These are phyloP conservation scores for Megaceryle maxima DNA, from an alignment of 2,113 vertebrate genomes.

Conservation along the genomic window DNA sequence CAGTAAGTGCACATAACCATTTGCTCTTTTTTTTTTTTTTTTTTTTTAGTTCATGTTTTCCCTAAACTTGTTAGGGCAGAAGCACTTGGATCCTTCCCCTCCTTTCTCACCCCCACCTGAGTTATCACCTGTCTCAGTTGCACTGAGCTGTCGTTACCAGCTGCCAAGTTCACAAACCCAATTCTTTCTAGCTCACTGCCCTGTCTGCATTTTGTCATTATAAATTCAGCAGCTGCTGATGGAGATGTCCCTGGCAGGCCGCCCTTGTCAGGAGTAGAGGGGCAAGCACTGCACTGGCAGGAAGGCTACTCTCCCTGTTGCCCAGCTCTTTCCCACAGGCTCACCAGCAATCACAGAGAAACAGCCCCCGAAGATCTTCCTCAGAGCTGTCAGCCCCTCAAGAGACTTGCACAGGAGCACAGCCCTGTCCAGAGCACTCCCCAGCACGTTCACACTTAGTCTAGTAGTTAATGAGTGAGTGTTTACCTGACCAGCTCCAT, in stretches of 20 bases:
- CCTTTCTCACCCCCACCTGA: background rate
- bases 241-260: background rate
- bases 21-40: background rate
- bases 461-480: background rate
- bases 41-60: background rate
- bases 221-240: background rate
- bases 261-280: background rate
- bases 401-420: background rate
- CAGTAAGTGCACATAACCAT: background rate
- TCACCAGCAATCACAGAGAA: background rate
- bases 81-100: background rate
- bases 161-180: background rate
- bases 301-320: background rate
- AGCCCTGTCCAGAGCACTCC: background rate
- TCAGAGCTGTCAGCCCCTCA: background rate
- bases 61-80: background rate
- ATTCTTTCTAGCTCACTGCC: background rate
- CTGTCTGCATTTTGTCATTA: background rate
- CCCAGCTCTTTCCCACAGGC: background rate
- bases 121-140: background rate
- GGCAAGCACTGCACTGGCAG: background rate
- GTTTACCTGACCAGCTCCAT: background rate
- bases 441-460: background rate
- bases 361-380: background rate
- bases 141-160: background rate